Base-by-base conservation (phyloP, 2,113 vertebrate genomes). In the Neofelis nebulosa region DNA sequence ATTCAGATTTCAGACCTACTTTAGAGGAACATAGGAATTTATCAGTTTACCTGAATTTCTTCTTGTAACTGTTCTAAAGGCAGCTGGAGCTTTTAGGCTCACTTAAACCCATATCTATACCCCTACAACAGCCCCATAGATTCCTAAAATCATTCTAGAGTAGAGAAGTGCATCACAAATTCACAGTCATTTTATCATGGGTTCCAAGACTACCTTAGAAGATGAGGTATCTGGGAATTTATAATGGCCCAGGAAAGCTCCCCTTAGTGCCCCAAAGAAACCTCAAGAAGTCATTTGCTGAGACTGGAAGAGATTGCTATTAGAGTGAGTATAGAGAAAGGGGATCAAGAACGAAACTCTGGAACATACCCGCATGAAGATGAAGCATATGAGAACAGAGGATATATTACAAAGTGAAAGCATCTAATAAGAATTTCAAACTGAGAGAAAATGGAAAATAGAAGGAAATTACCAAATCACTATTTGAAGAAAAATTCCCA, bases 1-100 rank as follows among this genome's bases (percentile, higher is more conserved):
- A 52, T 9, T 48, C 29, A 66, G 36, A 36, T 74, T 78, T 95
- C 55, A 92, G 25, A 52, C 71, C 45, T 65, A 10, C n/a, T 94
- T 55, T 84, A 52, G 91, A 92, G 13, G 33, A 38, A 50, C 41
- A 52, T 23, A 21, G 2, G 25, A 78, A 68, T 50, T 92, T 73
- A 61, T 45, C 29, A 27, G 7, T 96, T 45, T 52, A 38, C 45
- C 57, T 76, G 33, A 82, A 66, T 88, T 92, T 57, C 55, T 57
- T 96, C 92, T 92, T 90, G 1, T 66, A 90, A 87, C 68, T 94
- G 23, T 80, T 84, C 65, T 84, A 41, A 88, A 95, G 23, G 81
- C 10, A 33, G 1, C 12, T 91, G 33, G 63, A 96, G 88, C 23
- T 45, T 48, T 80, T 71, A 48, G 33, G 36, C 33, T 69, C 5